Percentiles rank a stretch among this genome's conserved stretches.
These are phyloP conservation scores for Trilocha varians DNA, from an alignment of 2,888 invertebrate species.

Conservation along the genomic window DNA sequence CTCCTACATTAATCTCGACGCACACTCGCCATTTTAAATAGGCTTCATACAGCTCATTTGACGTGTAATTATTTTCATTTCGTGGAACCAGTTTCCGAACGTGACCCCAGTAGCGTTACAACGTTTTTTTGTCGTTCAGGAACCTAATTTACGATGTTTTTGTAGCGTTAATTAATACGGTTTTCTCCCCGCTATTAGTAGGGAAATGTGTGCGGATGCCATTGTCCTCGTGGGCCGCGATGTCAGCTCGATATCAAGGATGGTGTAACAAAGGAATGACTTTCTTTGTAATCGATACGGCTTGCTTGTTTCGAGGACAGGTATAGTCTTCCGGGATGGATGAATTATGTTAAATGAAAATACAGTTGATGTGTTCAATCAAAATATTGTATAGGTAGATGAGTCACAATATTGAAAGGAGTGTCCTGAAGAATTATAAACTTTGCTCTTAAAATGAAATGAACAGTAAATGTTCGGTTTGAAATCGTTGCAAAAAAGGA, in stretches of 20 bases:
- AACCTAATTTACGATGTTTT: slow-evolving; percentile 40
- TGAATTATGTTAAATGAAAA: too few relatives aligned
- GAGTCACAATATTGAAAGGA: too few relatives aligned
- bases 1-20: slow-evolving; percentile 28
- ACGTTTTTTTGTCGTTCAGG: slow-evolving; percentile 37
- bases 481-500: too few relatives aligned
- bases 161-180: slow-evolving; percentile 39
- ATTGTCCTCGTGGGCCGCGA: slow-evolving; percentile 1
- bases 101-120: slow-evolving; percentile 23
- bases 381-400: too few relatives aligned
- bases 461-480: too few relatives aligned
- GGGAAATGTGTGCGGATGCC: slow-evolving; percentile 3
- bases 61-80: slow-evolving; percentile 59
- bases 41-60: slow-evolving; percentile 58
- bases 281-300: background rate
- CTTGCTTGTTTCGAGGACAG: background rate
- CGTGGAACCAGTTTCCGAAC: slow-evolving; percentile 38
- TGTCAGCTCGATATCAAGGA: background rate
- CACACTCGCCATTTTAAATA: slow-evolving; percentile 42
- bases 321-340: too few relatives aligned
- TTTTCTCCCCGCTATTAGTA: slow-evolving; percentile 20
- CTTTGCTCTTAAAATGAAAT: too few relatives aligned
- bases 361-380: too few relatives aligned
- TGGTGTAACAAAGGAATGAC: background rate
- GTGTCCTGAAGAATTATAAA: too few relatives aligned